phyloP scores from a whole-genome alignment of 2,113 vertebrate species.

The Vombatus ursinus region DNA sequence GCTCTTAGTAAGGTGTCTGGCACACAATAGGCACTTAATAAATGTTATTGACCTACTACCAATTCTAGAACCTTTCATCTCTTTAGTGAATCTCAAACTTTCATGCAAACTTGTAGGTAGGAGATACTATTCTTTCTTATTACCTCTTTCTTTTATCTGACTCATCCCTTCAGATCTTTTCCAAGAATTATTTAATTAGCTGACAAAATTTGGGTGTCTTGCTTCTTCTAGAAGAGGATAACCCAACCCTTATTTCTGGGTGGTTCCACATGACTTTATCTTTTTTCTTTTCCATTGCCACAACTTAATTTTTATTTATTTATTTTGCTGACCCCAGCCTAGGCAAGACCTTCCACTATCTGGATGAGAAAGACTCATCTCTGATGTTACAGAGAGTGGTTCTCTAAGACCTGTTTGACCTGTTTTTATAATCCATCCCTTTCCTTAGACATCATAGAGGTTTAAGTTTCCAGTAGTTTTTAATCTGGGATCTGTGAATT shows the following conservation, averaged over 20 bases:
- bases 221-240: not conserved
- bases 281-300: not conserved
- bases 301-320: not conserved
- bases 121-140: not conserved
- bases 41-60: not conserved
- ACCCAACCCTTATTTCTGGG: not conserved
- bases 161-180: not conserved
- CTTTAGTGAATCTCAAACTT: not conserved
- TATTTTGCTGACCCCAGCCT: not conserved
- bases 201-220: not conserved
- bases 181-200: not conserved
- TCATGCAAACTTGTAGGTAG: not conserved
- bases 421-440: not conserved
- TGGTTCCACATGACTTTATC: not conserved
- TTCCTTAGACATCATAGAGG: too few species aligned
- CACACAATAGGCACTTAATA: not conserved
- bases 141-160: not conserved
- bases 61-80: not conserved
- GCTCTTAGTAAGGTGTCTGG: not conserved
- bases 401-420: not conserved
- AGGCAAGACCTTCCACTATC: not conserved
- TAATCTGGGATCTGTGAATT: not conserved
- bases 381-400: not conserved
- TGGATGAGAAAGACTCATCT: not conserved
- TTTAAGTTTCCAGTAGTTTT: not conserved